Base-by-base conservation (phyloP, 1,140 invertebrate species). In the Hormaphis cornu region DNA sequence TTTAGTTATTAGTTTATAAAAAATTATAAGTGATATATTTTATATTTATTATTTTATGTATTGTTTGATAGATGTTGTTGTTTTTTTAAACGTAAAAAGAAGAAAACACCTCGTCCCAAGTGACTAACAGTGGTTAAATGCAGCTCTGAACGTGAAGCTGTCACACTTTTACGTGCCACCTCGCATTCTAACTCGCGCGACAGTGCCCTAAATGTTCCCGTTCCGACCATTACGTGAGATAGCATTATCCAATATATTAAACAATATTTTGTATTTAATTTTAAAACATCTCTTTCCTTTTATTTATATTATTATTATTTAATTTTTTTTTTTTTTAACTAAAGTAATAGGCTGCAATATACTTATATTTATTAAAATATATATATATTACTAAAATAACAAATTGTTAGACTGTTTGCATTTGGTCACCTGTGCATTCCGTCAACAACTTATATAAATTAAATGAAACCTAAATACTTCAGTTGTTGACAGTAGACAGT, bases 1-100 rank as follows among this genome's bases (percentile, higher is more conserved):
- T n/a, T n/a, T n/a, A n/a, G n/a, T n/a, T n/a, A n/a, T 71, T 33
- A 20, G 30, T 58, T 50, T 58, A 56, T 42, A n/a, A n/a, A n/a
- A n/a, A n/a, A n/a, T 1, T 30, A 46, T 6, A 14, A 20, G 22
- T 35, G 33, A 28, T 40, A 12, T 18, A 20, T 30, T 52, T 35
- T 70, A 20, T 16, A 40, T 40, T 10, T 24, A 33, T 24, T 70
- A 46, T 71, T 22, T 71, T 37, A 40, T 81, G 80, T 70, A 74
- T 73, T 82, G 82, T 86, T 40, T 37, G 87, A 78, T 86, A 95
- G 92, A 84, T 93, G 91, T 83, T 95, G 93, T 83, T 95, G 91
- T 81, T 95, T 95, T 86, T 95, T 95, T 85, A 92, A 93, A 81
- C 86, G 91, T 79, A 93, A 93, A 87, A 95, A 94, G 89, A 95